A percentile compares a stretch with the other conserved stretches of the same genome.
Conservation (phyloP, 2,797 vertebrate species). For the Odontamblyopus rebecca region DNA sequence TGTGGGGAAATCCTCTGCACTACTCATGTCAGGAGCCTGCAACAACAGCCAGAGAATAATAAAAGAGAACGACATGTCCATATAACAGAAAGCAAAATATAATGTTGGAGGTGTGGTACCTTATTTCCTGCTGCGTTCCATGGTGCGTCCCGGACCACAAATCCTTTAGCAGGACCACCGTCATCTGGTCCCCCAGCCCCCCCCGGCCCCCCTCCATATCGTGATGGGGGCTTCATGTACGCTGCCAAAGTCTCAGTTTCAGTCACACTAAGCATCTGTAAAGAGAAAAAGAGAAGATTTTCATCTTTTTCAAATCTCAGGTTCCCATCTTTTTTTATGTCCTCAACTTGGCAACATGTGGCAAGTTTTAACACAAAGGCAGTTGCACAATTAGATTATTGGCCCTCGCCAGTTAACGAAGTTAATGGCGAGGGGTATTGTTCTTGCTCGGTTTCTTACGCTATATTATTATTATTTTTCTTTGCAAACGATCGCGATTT, state of each 20-base stretch:
- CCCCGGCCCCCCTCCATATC: constrained; percentile 64
- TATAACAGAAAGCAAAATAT: background rate
- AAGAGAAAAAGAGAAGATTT: constrained; percentile 5
- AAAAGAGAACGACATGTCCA: background rate
- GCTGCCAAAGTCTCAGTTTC: constrained; percentile 84
- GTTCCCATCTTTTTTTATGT: too few relatives aligned
- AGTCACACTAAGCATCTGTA: constrained; percentile 82
- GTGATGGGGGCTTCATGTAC: constrained; percentile 85
- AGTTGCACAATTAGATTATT: too few relatives aligned
- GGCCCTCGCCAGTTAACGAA: too few relatives aligned
- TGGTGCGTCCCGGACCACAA: constrained; percentile 79
- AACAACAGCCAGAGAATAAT: background rate
- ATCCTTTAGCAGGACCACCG: constrained; percentile 74
- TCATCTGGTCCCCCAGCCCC: constrained; percentile 65
- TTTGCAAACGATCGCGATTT: too few relatives aligned
- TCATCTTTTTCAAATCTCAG: too few relatives aligned
- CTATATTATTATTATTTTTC: too few relatives aligned
- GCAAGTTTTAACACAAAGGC: too few relatives aligned
- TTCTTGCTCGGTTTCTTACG: too few relatives aligned
- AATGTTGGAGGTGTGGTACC: constrained; percentile 49
- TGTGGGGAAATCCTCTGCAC: constrained; percentile 81
- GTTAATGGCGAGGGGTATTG: too few relatives aligned
- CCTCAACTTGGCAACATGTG: too few relatives aligned
- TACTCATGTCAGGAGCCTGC: constrained; percentile 83
- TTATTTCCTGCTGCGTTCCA: constrained; percentile 79